Base-by-base conservation (phyloP, 2,888 invertebrate genomes). In the Nematopogon swammerdamellus region DNA sequence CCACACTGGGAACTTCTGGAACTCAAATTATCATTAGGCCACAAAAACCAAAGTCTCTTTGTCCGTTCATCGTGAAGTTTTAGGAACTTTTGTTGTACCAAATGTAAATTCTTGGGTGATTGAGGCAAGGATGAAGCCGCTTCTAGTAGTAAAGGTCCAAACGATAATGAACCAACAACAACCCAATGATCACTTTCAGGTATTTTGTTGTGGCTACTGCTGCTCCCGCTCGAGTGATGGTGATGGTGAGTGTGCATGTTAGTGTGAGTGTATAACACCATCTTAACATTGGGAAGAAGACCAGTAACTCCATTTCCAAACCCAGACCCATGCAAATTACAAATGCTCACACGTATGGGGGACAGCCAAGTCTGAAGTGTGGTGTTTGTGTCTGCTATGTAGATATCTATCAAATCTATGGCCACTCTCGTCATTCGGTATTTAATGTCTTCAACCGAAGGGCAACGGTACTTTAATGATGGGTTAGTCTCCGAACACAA, bases 241-340 rank as follows among this genome's bases (percentile, higher is more conserved):
- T 75, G 71, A 19, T 64, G 63, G 50, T 67, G 70, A 58, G 75
- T 59, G 70, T 82, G 70, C 81, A 84, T 67, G 53, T 84, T 85
- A 0, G 88, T 86, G 52, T 87, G 88, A 16, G 88, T 88, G 54
- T 85, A 72, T 72, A 87, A 59, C 74, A 83, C 60, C 59, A 82
- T 57, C 68, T 81, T 65, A 60, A 94, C 84, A 55, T 88, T 86
- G 1, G 93, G 91, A 52, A 97, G 70, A 46, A 97, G 81, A 5
- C 90, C 91, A 2, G 95, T 95, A 20, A 96, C 83, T 1, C 97
- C 97, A 2, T 91, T 89, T 57, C 92, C 91, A 29, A 94, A 94
- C 60, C 92, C 91, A 56, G 91, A 87, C 1, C 96, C 95, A 63
- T 97, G 97, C n/a, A 97, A 82, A 75, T 97, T 97, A 63, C 97